Evolutionary conservation across 35 echinoderm and acorn worm genomes (phyloP), one percentile per base, ranked within the genome.

Genomic region (Lytechinus pictus): DNA sequence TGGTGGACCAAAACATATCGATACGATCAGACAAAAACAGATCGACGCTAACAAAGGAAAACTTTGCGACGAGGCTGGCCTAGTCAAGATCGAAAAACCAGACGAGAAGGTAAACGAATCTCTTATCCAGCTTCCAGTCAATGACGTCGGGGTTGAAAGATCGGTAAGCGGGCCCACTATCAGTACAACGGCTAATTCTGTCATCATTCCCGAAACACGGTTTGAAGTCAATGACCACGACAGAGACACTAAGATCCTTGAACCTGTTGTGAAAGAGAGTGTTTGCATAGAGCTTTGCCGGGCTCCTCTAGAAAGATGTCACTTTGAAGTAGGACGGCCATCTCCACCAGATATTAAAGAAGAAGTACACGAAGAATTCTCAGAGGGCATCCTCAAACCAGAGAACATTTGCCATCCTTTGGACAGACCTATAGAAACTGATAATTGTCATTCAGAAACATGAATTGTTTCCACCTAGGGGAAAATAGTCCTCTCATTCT

Each of bases 1-100:
- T 28, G 98, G 98, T 51, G 98, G 98, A 86, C 98, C 98, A 24
- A 96, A 97, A 79, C 98, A 99, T 57, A 98, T 99, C 27, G 98
- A 99, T 57, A 98, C 98, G 9, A 97, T 99, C 44, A 93, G 96
- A 95, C 97, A 98, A 61, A 98, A 98, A 95, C 97, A 98, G 86
- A 54, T 55, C 55, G 95, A 97, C 53, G 96, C 92, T 57, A 93
- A 93, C 92, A 93, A 93, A 93, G 92, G 92, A 54, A 93, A 93
- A 24, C 54, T 57, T 28, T 93, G 92, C 55, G 53, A 93, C 13
- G 92, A 93, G 19, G 52, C 11, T 93, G 53, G 27, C 28, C 52
- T 57, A 53, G 55, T 57, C 92, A 93, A 54, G 13, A 55, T 33
- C 92, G 92, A 93, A 9, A 93, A 93, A 16, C 21, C 54, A 57